Evolutionary conservation across 2,797 vertebrate species (phyloP), one percentile per base, ranked within the genome.

Genomic region (Acanthurus tractus): DNA sequence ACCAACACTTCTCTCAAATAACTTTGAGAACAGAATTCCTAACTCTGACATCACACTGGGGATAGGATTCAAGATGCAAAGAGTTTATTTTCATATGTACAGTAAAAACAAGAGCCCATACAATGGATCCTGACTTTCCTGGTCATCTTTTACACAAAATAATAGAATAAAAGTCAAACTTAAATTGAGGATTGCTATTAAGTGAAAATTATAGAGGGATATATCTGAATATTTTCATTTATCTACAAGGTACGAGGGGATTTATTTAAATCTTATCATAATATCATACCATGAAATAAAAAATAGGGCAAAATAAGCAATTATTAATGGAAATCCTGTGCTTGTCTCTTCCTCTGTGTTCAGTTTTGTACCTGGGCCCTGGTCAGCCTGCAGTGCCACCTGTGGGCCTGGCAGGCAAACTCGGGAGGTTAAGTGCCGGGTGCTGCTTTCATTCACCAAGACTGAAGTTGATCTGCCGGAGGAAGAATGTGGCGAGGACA

Each of bases 281-380:
- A 34, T 34, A 34, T 34, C 7, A 34, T 34, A 34, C 29, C 7
- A 34, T 34, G 7, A 1, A 34, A 34, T 34, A 34, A 34, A 34
- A 34, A 34, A 34, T 34, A 34, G 29, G 29, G 29, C 6, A 34
- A 34, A 34, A 34, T 34, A 34, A 34, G 29, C 29, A 34, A 34
- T 34, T 34, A 34, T 34, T 34, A 22, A 6, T 15, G 11, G 6
- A 67, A 46, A 59, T 18, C 44, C 8, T 62, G 14, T 10, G 4
- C 36, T 3, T 65, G 8, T 49, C 12, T 65, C 13, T 63, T 1
- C 63, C 8, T 18, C 42, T 14, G 3, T 72, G 14, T 87, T 22
- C 88, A 99, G 97, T 89, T 98, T 97, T 18, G 88, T 98, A 22
- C 95, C 97, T 0, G 96, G 96, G n/a, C 94, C 95, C 13, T 98